These are phyloP conservation scores for Choloepus didactylus DNA, from an alignment of 2,797 vertebrate genomes.

Conservation along the genomic window DNA sequence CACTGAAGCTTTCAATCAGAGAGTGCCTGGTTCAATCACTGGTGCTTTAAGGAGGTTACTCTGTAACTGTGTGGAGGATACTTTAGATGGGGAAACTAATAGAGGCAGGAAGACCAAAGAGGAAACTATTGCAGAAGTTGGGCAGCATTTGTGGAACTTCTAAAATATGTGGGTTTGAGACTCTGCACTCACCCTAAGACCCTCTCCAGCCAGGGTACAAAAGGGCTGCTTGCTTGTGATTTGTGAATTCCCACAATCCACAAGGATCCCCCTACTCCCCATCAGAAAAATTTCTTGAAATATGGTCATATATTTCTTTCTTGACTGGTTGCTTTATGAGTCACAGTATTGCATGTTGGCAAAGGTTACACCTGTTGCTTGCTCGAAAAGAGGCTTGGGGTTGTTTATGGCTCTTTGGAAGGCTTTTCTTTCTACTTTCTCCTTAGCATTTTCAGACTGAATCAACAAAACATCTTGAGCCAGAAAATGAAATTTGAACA, in stretches of 20 bases:
- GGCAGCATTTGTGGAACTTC: slow-evolving; percentile 31
- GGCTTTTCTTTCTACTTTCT: slow-evolving; percentile 55
- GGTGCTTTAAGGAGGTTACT: background rate
- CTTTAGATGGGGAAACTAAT: background rate
- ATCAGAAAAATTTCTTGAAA: slow-evolving; percentile 2
- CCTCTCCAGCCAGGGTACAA: background rate
- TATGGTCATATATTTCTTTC: background rate
- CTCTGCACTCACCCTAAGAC: background rate
- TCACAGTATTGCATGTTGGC: background rate
- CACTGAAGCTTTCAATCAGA: background rate
- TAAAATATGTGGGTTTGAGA: background rate
- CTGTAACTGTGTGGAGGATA: background rate
- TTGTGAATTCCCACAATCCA: background rate
- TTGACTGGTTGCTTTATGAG: slow-evolving; percentile 34
- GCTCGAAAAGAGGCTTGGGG: background rate
- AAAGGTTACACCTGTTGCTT: background rate
- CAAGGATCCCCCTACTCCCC: background rate
- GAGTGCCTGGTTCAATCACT: background rate
- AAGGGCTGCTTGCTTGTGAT: slow-evolving; percentile 47
- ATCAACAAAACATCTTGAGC: slow-evolving; percentile 51
- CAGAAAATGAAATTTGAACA: slow-evolving; percentile 77
- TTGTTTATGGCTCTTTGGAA: slow-evolving; percentile 43
- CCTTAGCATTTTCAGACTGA: slow-evolving; percentile 56
- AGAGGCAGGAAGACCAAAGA: background rate
- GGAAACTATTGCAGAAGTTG: background rate